phyloP scores from a whole-genome alignment of 2,113 vertebrate genomes.

The Lutjanus erythropterus region DNA sequence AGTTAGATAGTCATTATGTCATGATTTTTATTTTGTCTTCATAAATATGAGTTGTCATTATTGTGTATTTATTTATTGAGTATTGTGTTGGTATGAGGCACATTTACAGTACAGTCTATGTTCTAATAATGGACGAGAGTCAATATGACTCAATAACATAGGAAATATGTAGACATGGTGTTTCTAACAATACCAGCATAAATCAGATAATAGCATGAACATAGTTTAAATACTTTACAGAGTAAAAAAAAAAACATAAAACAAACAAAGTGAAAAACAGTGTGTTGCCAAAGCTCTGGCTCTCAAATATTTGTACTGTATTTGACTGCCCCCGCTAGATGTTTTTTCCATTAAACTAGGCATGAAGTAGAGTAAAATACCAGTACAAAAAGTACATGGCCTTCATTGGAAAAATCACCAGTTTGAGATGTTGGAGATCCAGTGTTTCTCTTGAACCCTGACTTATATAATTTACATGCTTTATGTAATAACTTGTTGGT shows the following conservation, averaged over 20 bases:
- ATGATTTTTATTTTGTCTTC: conserved; percentile 62
- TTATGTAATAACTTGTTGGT: conserved; percentile 19
- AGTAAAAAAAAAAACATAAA: conserved; percentile 73
- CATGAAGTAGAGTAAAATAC: not conserved
- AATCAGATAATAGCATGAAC: conserved; percentile 52
- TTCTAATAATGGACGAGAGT: conserved; percentile 73
- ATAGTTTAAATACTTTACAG: conserved; percentile 81
- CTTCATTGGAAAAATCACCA: not conserved
- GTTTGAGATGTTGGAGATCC: conserved; percentile 5
- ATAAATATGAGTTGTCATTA: conserved; percentile 74
- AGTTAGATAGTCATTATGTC: not conserved
- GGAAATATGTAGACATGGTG: conserved; percentile 48
- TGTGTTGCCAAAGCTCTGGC: conserved; percentile 37
- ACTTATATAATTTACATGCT: conserved; percentile 29
- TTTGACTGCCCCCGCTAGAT: not conserved
- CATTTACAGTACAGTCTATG: conserved; percentile 66
- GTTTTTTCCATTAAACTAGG: not conserved
- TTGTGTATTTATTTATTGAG: too few species aligned
- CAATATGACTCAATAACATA: conserved; percentile 86
- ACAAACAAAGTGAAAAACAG: conserved; percentile 44
- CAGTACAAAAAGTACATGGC: not conserved
- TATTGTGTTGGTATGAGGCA: conserved; percentile 52
- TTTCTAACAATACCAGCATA: conserved; percentile 40
- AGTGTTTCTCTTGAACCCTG: not conserved
- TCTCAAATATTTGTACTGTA: conserved; percentile 1